A percentile compares a stretch with the other conserved stretches of the same genome.
Conservation (phyloP, 2,797 vertebrate species). For the Lepilemur ruficaudatus region DNA sequence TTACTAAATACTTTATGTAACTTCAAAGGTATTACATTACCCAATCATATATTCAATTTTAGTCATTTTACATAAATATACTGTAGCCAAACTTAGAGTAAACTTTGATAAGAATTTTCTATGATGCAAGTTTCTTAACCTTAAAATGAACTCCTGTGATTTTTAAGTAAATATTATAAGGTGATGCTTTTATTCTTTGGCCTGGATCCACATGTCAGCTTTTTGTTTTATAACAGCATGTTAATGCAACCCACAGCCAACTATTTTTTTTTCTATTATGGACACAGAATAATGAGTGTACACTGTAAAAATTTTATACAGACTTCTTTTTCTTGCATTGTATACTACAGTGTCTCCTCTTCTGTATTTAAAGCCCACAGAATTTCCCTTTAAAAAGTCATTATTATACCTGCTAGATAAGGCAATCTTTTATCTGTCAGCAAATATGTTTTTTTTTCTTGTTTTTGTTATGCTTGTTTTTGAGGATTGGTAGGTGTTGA, state of each 20-base stretch:
- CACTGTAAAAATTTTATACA: not conserved
- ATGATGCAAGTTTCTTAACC: conserved; percentile 48
- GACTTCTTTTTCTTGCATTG: not conserved
- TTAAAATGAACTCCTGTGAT: conserved; percentile 32
- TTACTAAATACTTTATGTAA: conserved; percentile 9
- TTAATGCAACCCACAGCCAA: not conserved
- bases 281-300: not conserved
- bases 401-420: not conserved
- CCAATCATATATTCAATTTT: not conserved
- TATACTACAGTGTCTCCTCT: not conserved
- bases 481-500: not conserved
- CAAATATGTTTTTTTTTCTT: not conserved
- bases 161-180: conserved; percentile 45
- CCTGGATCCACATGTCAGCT: not conserved
- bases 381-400: not conserved
- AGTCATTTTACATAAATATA: not conserved
- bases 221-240: not conserved
- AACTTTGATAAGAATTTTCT: conserved; percentile 46
- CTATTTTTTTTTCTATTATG: not conserved
- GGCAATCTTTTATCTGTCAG: not conserved
- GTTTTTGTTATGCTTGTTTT: not conserved
- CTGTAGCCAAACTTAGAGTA: conserved; percentile 13
- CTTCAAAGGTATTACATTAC: not conserved
- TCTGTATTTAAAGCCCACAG: not conserved
- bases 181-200: conserved; percentile 45